A percentile compares a stretch with the other conserved stretches of the same genome.
Conservation (phyloP, 1,140 invertebrate genomes). For the Magallana ariakensis region DNA sequence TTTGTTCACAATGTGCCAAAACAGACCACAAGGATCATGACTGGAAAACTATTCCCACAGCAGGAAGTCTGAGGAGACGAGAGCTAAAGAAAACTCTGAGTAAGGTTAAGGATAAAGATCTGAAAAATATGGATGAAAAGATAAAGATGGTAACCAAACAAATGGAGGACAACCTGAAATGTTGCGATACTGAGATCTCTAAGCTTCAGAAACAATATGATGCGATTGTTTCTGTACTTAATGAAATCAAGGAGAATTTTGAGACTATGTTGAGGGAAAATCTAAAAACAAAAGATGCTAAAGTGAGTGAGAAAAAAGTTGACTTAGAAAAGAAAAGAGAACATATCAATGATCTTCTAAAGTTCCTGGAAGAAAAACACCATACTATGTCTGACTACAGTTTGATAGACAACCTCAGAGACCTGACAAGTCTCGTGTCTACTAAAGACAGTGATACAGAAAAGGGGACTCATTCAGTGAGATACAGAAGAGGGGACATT, state of each 20-base stretch:
- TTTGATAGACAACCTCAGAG: background rate
- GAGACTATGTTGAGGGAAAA: background rate
- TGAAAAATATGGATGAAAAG: background rate
- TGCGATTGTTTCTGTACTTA: background rate
- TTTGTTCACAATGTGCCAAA: background rate
- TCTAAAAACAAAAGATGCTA: background rate
- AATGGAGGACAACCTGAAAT: background rate
- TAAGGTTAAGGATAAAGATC: background rate
- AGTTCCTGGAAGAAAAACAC: background rate
- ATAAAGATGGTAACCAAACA: background rate
- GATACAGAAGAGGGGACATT: background rate
- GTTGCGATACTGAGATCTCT: background rate
- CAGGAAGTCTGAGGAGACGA: background rate
- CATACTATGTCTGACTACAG: background rate
- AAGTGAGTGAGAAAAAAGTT: background rate
- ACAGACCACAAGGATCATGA: background rate
- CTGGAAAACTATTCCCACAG: background rate
- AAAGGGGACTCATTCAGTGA: background rate
- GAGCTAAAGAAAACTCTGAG: background rate
- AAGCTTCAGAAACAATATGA: background rate
- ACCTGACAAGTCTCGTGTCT: background rate
- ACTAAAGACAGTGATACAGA: background rate
- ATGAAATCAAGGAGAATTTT: background rate
- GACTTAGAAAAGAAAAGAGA: background rate
- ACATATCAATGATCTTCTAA: background rate